phyloP scores from a whole-genome alignment of 2,888 invertebrate species.

The Andrena praecox region DNA sequence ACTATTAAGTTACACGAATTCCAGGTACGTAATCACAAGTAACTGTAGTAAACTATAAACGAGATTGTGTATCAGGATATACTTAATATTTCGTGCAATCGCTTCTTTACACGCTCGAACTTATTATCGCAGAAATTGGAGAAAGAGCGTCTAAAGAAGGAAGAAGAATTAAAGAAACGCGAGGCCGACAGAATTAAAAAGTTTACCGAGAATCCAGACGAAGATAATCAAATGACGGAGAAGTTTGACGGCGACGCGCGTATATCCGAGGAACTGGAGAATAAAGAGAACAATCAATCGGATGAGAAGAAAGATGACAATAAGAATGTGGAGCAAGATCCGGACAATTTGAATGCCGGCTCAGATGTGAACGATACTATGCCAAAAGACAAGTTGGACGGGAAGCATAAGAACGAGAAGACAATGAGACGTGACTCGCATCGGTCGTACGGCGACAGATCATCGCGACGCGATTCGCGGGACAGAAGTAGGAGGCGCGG shows the following conservation, averaged over 20 bases:
- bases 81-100: background rate
- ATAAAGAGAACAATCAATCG: conserved; percentile 72
- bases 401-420: conserved; percentile 62
- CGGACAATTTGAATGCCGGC: conserved; percentile 64
- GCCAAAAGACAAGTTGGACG: conserved; percentile 67
- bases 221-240: conserved; percentile 67
- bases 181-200: conserved; percentile 86
- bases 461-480: conserved; percentile 75
- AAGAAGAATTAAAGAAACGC: conserved; percentile 87
- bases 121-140: conserved; percentile 75
- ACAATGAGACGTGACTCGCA: conserved; percentile 69
- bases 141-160: conserved; percentile 86
- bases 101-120: background rate
- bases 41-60: background rate
- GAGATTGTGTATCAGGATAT: background rate
- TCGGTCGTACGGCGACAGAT: conserved; percentile 70
- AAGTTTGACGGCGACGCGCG: conserved; percentile 58
- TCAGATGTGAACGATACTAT: conserved; percentile 68
- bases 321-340: conserved; percentile 54
- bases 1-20: conserved; percentile 94
- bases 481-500: conserved; percentile 75
- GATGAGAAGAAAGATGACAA: conserved; percentile 56
- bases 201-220: conserved; percentile 84
- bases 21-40: conserved; percentile 86
- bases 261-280: conserved; percentile 65